Evolutionary conservation across 2,888 invertebrate genomes (phyloP).

Genomic region (Palloptera scutellata): DNA sequence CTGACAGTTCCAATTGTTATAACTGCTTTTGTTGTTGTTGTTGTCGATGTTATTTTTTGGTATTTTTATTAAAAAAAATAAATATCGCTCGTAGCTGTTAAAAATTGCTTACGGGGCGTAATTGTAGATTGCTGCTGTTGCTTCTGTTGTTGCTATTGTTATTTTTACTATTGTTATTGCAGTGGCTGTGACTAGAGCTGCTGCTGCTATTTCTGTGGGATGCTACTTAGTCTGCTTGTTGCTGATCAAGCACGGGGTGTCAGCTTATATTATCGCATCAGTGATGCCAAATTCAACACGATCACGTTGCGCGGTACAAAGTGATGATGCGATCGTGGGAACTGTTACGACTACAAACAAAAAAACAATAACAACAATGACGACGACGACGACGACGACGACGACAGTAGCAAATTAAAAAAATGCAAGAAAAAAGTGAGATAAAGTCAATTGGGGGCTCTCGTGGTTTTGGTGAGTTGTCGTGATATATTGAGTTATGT

Average conservation of each 20-base stretch:
- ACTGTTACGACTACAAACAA: conserved; percentile 32
- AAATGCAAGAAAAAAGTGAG: not conserved
- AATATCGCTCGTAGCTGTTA: conserved; percentile 9
- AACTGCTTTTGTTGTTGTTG: no score
- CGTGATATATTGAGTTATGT: not conserved
- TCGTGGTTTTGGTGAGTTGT: no score
- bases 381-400: no score
- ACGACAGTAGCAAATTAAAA: no score
- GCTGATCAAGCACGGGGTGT: conserved; percentile 5
- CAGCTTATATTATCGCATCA: conserved; percentile 31
- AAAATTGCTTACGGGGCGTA: conserved; percentile 33
- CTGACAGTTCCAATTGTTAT: no score
- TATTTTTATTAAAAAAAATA: no score
- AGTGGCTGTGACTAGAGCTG: conserved; percentile 24
- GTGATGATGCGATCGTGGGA: conserved; percentile 42
- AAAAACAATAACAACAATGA: conserved; percentile 1
- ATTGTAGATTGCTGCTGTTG: conserved; percentile 16
- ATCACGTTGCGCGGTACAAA: conserved; percentile 36
- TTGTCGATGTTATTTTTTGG: no score
- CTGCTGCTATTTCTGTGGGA: conserved; percentile 8
- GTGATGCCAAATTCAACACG: conserved; percentile 42
- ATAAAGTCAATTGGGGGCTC: not conserved
- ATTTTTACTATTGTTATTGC: conserved; percentile 15
- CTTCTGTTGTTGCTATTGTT: conserved; percentile 18
- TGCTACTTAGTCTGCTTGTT: conserved; percentile 16